Base-by-base conservation (phyloP, 2,113 vertebrate species). In the Vulpes lagopus region DNA sequence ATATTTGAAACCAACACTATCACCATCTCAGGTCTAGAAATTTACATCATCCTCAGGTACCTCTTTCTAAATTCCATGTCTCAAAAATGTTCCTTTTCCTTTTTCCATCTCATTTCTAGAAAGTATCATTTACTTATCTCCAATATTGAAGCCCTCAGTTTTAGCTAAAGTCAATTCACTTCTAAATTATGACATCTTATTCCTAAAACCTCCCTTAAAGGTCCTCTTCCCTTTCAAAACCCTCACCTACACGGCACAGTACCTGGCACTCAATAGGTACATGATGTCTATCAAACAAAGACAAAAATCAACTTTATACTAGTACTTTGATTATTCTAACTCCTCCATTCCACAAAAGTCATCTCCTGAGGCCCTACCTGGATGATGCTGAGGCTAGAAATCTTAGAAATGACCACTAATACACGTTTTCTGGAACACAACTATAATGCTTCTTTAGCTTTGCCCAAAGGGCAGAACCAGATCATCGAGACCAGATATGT, bases 401-500 rank as follows among this genome's bases (percentile, higher is more conserved):
- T 79, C 76, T 93, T 83, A 83, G 86, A 92, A 92, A 93, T 43
- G 55, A 85, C 64, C 88, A 96, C 69, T 32, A 93, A 92, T 17
- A 73, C 2, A 62, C 43, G 53, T 76, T 80, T 90, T 88, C 57
- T 43, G 55, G 12, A 81, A 71, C 10, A 92, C 25, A 96, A 93
- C 0, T 62, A 5, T 43, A 93, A 65, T 19, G 62, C 6, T 91
- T 88, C 84, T 88, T 94, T 43, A 96, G 88, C 53, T 94, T 81
- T 96, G 32, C n/a, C 43, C 30, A 93, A 81, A 91, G 43, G 73
- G 35, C n/a, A 92, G 76, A 89, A 92, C 35, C 57, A 92, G 51
- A 89, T 49, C 30, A 92, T 51, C 80, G 53, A 85, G 83, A 95
- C 2, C 9, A 69, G 49, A 32, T 74, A 82, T 8, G 14, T 71